These are phyloP conservation scores for Artemia sinica DNA, from an alignment of 2,888 invertebrate species.

Conservation along the genomic window DNA sequence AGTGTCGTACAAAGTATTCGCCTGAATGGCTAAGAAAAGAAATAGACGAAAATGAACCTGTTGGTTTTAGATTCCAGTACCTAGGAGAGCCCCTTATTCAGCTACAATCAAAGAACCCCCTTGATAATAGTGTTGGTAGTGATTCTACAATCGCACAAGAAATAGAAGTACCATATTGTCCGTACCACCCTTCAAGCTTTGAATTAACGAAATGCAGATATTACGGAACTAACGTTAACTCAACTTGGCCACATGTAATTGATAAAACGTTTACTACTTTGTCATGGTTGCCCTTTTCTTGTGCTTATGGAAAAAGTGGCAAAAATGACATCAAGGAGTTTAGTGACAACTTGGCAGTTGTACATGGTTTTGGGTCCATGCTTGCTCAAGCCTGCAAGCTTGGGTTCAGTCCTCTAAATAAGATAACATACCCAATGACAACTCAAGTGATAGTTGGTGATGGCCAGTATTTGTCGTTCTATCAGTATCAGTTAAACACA, in stretches of 20 bases:
- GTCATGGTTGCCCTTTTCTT: conserved; percentile 50
- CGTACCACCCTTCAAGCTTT: conserved; percentile 42
- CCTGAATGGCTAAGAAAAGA: conserved; percentile 19
- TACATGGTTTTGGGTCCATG: conserved; percentile 62
- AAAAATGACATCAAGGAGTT: conserved; percentile 39
- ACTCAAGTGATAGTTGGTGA: conserved; percentile 77
- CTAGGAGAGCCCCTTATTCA: conserved; percentile 48
- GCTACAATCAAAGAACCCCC: conserved; percentile 47
- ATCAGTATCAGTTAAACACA: conserved; percentile 82
- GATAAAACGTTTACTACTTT: conserved; percentile 54
- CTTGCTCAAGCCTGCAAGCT: conserved; percentile 58
- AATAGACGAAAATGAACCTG: conserved; percentile 11
- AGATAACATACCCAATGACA: conserved; percentile 72
- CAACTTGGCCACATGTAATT: conserved; percentile 64
- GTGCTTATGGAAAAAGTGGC: conserved; percentile 37
- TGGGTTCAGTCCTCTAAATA: conserved; percentile 73
- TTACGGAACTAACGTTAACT: conserved; percentile 57
- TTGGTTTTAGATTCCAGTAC: conserved; percentile 46
- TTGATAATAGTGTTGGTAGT: conserved; percentile 40
- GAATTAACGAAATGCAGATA: conserved; percentile 41
- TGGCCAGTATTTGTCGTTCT: conserved; percentile 69
- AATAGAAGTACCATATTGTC: conserved; percentile 23
- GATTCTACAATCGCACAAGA: conserved; percentile 27
- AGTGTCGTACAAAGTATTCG: conserved; percentile 17
- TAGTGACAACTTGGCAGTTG: conserved; percentile 51